Conservation (phyloP, 2,113 vertebrate genomes). For the Saccopteryx bilineata region DNA sequence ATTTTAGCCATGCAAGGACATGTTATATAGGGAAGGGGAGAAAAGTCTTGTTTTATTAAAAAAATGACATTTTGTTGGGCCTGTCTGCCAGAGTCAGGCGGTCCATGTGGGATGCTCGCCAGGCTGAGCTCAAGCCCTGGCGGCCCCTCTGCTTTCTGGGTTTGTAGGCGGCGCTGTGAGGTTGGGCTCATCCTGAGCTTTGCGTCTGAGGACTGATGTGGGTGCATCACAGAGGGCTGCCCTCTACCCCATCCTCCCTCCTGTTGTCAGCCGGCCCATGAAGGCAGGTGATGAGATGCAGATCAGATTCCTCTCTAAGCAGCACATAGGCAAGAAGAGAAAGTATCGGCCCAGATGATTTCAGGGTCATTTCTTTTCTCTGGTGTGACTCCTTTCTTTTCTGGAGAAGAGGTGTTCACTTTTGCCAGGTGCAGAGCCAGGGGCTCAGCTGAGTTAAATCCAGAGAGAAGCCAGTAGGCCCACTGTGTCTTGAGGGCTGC, state of each 20-base stretch:
- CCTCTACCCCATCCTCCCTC: neutral
- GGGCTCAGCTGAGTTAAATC: neutral
- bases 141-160: neutral
- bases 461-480: neutral
- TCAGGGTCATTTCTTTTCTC: neutral
- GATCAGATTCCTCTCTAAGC: neutral
- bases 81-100: neutral
- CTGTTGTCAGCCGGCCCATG: too few relatives aligned
- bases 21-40: neutral
- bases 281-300: neutral
- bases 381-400: neutral
- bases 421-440: neutral
- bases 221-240: rapidly evolving
- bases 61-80: neutral
- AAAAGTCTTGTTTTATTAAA: neutral
- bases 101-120: rapidly evolving
- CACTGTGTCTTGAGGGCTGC: neutral
- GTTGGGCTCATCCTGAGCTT: neutral
- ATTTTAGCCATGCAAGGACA: neutral
- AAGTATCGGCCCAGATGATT: rapidly evolving
- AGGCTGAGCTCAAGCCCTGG: rapidly evolving
- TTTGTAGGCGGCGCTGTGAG: neutral
- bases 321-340: neutral
- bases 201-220: neutral
- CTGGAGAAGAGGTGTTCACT: neutral